Base-by-base conservation (phyloP, 2,113 vertebrate genomes). In the Okapia johnstoni region DNA sequence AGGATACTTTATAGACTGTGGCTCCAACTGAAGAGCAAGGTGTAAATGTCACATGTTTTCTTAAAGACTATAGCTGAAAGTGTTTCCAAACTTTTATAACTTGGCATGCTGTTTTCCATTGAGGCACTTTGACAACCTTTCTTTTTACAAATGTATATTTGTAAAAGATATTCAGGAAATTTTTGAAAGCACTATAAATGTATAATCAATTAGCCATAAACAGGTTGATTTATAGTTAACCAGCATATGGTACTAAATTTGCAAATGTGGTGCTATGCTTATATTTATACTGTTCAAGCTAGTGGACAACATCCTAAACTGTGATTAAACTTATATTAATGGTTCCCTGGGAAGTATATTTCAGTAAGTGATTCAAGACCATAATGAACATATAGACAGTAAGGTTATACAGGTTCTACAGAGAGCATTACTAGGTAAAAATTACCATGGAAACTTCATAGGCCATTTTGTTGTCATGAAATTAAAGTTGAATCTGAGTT, bases 91-190 rank as follows among this genome's bases (percentile, higher is more conserved):
- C 97, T 98, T 99, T 99, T 99, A 92, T 99, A 99, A 98, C 94
- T 84, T 90, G 86, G 93, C 55, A 97, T 98, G 98, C 98, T 98
- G 97, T 96, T 98, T 97, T 96, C 98, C 85, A 87, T 43, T 95
- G 91, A 97, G 97, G 98, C 98, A 95, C 95, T 98, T 99, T 98
- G 98, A 98, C 97, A 98, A 98, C 92, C 60, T 99, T 98, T 98
- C 96, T 99, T 99, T 98, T 98, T 98, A 98, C 98, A 99, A 97
- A 66, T 98, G 98, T 99, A 98, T 99, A 98, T 99, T 99, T 99
- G 98, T 99, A 99, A 99, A 98, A 98, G 98, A 98, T 98, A 98
- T 99, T 98, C 99, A 99, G 98, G 98, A 98, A 96, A 97, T 97
- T 99, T 98, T 98, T 98, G 96, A 98, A 98, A 98, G 97, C 93